A percentile compares a stretch with the other conserved stretches of the same genome.
Conservation (phyloP, 2,113 vertebrate genomes). For the Mobula hypostoma region DNA sequence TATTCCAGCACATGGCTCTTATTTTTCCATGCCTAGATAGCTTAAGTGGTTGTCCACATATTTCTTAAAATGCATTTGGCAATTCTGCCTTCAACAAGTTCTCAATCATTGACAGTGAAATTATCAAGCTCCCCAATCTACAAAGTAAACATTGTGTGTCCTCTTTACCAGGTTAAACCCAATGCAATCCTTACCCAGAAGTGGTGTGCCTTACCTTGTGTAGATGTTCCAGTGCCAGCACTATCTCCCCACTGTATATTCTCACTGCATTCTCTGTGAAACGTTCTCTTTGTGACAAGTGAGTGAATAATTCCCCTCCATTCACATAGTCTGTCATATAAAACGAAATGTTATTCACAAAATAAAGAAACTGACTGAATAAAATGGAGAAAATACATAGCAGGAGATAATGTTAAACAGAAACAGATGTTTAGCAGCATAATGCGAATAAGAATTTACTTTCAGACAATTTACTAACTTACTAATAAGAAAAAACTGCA, state of each 20-base stretch:
- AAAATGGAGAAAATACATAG: neutral
- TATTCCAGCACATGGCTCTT: too few relatives aligned
- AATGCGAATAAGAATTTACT: too few relatives aligned
- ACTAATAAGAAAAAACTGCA: neutral
- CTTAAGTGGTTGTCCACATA: too few relatives aligned
- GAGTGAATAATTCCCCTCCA: conserved; percentile 94
- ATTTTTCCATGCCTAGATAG: too few relatives aligned
- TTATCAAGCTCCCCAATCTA: neutral
- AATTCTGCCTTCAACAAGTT: too few relatives aligned
- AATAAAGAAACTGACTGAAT: neutral
- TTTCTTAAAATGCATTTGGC: too few relatives aligned
- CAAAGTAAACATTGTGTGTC: neutral
- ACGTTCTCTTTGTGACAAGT: conserved; percentile 90
- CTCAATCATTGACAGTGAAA: neutral
- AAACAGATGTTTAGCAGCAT: neutral
- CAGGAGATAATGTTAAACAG: neutral
- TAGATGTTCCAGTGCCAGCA: conserved; percentile 85
- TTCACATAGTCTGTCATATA: conserved; percentile 84
- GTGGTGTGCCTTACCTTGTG: conserved; percentile 72
- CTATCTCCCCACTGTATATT: conserved; percentile 89
- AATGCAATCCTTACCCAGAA: neutral
- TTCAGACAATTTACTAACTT: neutral
- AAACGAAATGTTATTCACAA: conserved; percentile 43
- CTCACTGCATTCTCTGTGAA: conserved; percentile 88
- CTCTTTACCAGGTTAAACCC: neutral